Base-by-base conservation (phyloP, 2,797 vertebrate genomes). In the Acrossocheilus fasciatus region DNA sequence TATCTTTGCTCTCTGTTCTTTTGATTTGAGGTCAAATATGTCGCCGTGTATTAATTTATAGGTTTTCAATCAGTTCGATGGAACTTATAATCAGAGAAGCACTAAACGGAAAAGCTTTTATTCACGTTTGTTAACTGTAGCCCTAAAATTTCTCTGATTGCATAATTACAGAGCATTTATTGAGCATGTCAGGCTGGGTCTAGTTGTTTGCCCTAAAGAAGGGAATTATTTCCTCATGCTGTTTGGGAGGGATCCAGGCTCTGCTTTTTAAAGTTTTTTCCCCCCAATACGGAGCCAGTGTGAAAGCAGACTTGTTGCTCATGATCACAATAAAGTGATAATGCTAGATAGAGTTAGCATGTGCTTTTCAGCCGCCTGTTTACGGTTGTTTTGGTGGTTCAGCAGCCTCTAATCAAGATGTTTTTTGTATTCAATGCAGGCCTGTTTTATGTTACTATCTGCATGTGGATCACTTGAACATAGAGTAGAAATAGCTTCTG, bases 151-250 rank as follows among this genome's bases (percentile, higher is more conserved):
- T 20, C 47, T 64, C 39, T 62, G 85, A 83, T 57, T 86, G 72
- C 57, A 84, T 66, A 68, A 84, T 75, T 77, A 68, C n/a, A 54
- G 45, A 77, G 73, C 59, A 77, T 87, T 82, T 87, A 77, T 70
- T 82, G 73, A 87, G 80, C 30, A 78, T 77, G 80, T 66, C 80
- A 83, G 39, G 68, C 74, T 68, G 72, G 2, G 15, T 57, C 52
- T 15, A 41, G 78, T 74, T 86, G 73, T 82, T 87, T 87, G 85
- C 47, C 62, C 73, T 82, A 77, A 87, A 82, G n/a, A 64, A 82
- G 73, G 30, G 66, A 82, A 87, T 77, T 57, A 70, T 83, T 87
- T 83, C 73, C 62, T 82, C 43, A 82, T 87, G 70, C 50, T 69
- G 47, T 83, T 87, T 72, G 68, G 47, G 23, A 84, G n/a, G 5